Evolutionary conservation across 37 sponge, comb jelly and placozoan genomes (phyloP).

Genomic region (Crambe crambe): DNA sequence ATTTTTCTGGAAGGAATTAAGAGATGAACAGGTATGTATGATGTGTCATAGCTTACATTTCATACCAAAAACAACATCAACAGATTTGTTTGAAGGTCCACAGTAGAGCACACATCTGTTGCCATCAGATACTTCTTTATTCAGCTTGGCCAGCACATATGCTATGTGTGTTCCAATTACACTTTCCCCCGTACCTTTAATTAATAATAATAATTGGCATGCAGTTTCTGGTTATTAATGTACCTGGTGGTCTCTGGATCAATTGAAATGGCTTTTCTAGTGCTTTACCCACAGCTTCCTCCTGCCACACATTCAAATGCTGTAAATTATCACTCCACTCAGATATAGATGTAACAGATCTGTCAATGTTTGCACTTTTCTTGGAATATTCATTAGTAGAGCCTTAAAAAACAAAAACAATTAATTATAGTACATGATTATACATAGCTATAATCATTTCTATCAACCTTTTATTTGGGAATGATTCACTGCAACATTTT

Average conservation of each 20-base stretch:
- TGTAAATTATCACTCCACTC: not conserved
- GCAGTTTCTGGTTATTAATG: not conserved
- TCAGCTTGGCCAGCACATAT: constrained; percentile 49
- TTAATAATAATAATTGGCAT: not conserved
- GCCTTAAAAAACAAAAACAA: not conserved
- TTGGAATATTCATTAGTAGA: not conserved
- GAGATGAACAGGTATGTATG: too few relatives aligned
- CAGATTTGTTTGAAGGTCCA: constrained; percentile 78
- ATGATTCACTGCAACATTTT: not conserved
- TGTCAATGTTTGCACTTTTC: not conserved
- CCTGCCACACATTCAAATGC: constrained; percentile 45
- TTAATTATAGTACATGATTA: not conserved
- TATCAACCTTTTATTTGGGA: not conserved
- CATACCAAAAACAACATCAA: too few relatives aligned
- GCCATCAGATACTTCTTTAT: not conserved
- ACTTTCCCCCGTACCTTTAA: constrained; percentile 75
- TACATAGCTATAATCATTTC: too few relatives aligned
- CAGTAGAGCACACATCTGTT: constrained; percentile 66
- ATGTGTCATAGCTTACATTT: too few relatives aligned
- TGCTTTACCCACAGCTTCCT: constrained; percentile 21
- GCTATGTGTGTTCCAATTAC: constrained; percentile 79
- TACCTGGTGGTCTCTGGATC: constrained; percentile 87
- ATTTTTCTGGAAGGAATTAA: too few relatives aligned
- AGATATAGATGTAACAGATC: constrained; percentile 17
- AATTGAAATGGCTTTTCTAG: constrained; percentile 33